Conservation (phyloP, 2,888 invertebrate genomes). For the Drosophila hamatofila region DNA sequence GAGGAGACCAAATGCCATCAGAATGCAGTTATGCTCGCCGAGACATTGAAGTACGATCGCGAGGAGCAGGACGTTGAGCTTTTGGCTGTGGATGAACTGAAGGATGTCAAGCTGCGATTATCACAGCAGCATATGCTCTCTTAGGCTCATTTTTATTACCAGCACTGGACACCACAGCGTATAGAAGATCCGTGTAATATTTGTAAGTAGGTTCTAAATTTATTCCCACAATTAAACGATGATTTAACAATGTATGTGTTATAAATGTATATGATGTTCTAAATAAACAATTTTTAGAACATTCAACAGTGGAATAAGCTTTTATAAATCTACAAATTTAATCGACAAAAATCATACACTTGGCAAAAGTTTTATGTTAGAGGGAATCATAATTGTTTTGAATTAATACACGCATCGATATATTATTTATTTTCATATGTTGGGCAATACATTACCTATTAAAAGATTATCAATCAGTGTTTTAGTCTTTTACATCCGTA, state of each 20-base stretch:
- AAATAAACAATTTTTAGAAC: background rate
- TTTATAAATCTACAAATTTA: background rate
- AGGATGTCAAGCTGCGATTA: constrained; percentile 44
- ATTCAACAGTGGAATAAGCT: background rate
- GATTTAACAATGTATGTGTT: background rate
- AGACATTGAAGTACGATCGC: constrained; percentile 54
- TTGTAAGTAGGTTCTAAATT: constrained; percentile 21
- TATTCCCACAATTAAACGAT: constrained; percentile 9
- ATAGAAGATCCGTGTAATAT: constrained; percentile 13
- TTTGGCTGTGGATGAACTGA: constrained; percentile 43
- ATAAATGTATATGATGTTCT: background rate
- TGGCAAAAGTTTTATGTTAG: background rate
- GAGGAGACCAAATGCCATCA: constrained; percentile 83
- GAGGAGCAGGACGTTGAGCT: constrained; percentile 57
- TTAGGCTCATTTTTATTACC: constrained; percentile 16
- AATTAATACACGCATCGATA: too few relatives aligned
- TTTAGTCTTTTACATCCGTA: constrained; percentile 69
- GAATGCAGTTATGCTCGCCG: constrained; percentile 75
- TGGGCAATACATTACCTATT: background rate
- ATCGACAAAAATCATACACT: background rate
- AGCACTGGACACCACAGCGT: constrained; percentile 12
- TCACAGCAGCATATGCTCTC: constrained; percentile 33
- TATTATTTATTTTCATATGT: background rate
- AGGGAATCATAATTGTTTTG: too few relatives aligned
- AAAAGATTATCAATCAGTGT: background rate